Conservation (phyloP, 30 jellyfish, hydroid and myxozoan species). For the Hydractinia symbiolongicarpus region DNA sequence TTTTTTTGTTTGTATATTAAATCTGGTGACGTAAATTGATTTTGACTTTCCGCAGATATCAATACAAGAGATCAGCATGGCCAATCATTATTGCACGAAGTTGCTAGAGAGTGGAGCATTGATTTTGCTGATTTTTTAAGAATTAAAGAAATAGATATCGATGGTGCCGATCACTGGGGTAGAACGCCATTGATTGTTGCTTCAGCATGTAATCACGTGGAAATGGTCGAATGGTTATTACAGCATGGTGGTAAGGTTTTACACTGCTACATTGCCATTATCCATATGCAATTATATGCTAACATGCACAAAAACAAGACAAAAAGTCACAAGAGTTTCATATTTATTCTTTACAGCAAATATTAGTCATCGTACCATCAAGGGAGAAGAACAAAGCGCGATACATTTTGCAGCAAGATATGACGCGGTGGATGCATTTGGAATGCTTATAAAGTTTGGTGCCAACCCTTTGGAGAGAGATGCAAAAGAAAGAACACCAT, state of each 20-base stretch:
- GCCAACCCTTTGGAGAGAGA: slow-evolving; percentile 29
- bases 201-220: slow-evolving; percentile 50
- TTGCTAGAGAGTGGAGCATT: slow-evolving; percentile 71
- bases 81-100: slow-evolving; percentile 78
- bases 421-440: slow-evolving; percentile 18
- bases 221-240: slow-evolving; percentile 72
- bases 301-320: too few relatives aligned
- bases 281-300: too few relatives aligned
- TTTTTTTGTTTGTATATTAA: too few relatives aligned
- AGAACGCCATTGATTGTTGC: slow-evolving; percentile 86
- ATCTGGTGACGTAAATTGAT: not conserved
- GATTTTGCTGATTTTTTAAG: slow-evolving; percentile 52
- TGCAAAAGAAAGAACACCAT: slow-evolving; percentile 5
- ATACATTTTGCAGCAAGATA: slow-evolving; percentile 30
- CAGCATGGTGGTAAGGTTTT: slow-evolving; percentile 45
- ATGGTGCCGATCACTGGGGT: slow-evolving; percentile 63
- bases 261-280: too few relatives aligned
- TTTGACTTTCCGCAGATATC: slow-evolving; percentile 24
- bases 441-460: slow-evolving; percentile 3
- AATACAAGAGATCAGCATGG: slow-evolving; percentile 66
- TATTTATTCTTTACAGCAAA: not conserved
- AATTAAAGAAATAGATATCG: slow-evolving; percentile 56
- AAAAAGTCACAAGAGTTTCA: too few relatives aligned
- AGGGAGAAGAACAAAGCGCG: slow-evolving; percentile 22
- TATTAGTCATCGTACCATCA: not conserved